These are phyloP conservation scores for Myotis vivesi DNA, from an alignment of 2,797 vertebrate genomes.

Conservation along the genomic window DNA sequence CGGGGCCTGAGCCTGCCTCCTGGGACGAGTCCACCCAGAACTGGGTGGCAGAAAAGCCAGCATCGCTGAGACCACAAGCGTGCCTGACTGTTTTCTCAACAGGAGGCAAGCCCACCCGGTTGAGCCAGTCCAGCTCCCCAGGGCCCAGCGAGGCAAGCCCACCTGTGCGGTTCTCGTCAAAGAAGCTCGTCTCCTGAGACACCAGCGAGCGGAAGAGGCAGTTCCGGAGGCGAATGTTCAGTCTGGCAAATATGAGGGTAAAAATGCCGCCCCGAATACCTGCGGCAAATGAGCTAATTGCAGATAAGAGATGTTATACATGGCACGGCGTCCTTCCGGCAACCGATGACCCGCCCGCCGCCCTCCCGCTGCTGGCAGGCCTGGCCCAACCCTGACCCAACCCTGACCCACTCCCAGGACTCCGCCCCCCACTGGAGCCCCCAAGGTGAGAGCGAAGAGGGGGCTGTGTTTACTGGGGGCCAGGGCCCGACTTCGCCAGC, in stretches of 20 bases:
- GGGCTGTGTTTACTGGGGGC: neutral
- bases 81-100: accelerated
- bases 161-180: constrained; percentile 97
- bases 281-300: constrained; percentile 92
- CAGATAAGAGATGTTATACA: constrained; percentile 87
- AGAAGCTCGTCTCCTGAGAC: constrained; percentile 96
- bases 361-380: neutral
- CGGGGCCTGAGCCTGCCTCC: neutral
- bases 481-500: neutral
- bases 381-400: accelerated
- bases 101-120: neutral
- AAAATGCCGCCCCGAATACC: constrained; percentile 95
- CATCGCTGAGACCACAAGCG: accelerated
- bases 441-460: neutral
- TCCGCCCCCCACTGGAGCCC: neutral
- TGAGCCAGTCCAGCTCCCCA: neutral
- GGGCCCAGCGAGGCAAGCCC: constrained; percentile 59
- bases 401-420: neutral
- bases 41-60: neutral
- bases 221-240: constrained; percentile 95
- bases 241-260: constrained; percentile 91
- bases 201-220: constrained; percentile 93
- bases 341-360: neutral
- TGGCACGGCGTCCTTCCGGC: constrained; percentile 59
- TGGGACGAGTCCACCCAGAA: neutral